Conservation (phyloP, 1,140 invertebrate genomes). For the Drosophila kikkawai region DNA sequence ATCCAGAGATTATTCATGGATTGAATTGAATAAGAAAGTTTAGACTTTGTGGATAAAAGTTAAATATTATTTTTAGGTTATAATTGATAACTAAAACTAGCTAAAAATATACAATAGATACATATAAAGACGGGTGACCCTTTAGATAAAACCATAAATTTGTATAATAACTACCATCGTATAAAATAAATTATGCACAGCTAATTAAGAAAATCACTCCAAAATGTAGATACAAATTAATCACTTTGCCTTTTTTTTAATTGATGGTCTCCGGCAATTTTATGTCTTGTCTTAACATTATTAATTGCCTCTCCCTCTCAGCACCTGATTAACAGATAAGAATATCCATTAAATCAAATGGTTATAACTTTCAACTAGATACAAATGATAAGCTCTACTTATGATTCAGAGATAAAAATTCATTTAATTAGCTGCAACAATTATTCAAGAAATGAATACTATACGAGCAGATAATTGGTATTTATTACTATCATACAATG, state of each 20-base stretch:
- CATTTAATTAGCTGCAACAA: constrained; percentile 4
- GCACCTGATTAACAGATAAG: constrained; percentile 10
- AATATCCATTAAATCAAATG: constrained; percentile 7
- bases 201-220: no score
- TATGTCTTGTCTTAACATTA: constrained; percentile 4
- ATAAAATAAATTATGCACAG: no score
- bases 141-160: no score
- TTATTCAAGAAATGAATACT: constrained; percentile 7
- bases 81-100: no score
- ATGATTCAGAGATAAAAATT: constrained; percentile 12
- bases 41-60: background rate
- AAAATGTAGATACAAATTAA: background rate
- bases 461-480: constrained; percentile 2
- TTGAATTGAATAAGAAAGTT: background rate
- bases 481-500: constrained; percentile 6
- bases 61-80: background rate
- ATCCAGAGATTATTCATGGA: background rate
- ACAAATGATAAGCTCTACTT: constrained; percentile 5
- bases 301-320: background rate
- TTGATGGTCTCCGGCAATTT: background rate
- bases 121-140: no score
- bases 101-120: no score
- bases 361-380: background rate
- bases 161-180: no score
- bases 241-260: background rate